Percentiles rank a stretch among this genome's conserved stretches.
These are phyloP conservation scores for Sussaba pulchella DNA, from an alignment of 2,888 invertebrate species.

Conservation along the genomic window DNA sequence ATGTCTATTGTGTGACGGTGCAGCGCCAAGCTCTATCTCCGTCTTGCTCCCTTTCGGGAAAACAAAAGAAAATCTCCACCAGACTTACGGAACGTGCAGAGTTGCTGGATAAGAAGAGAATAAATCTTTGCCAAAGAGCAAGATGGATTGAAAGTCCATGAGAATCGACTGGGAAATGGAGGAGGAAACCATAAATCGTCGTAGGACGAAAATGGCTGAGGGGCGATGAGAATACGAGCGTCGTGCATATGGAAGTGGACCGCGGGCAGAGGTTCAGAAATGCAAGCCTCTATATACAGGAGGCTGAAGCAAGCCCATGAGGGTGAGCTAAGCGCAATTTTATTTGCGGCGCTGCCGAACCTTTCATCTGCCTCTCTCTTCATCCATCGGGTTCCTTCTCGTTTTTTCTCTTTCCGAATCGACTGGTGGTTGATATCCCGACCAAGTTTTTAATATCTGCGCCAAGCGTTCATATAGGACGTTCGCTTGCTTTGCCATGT, in stretches of 20 bases:
- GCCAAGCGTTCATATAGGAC: constrained; percentile 45
- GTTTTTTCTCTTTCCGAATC: constrained; percentile 64
- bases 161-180: constrained; percentile 48
- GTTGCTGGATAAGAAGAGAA: constrained; percentile 34
- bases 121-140: constrained; percentile 55
- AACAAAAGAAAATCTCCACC: constrained; percentile 65
- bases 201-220: constrained; percentile 45
- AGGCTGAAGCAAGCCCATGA: constrained; percentile 19
- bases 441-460: constrained; percentile 72
- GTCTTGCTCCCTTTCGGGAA: constrained; percentile 49
- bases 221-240: constrained; percentile 43
- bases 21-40: constrained; percentile 55
- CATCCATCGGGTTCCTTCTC: constrained; percentile 24
- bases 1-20: constrained; percentile 82
- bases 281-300: constrained; percentile 20
- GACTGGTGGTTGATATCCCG: constrained; percentile 69
- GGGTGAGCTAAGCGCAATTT: constrained; percentile 51
- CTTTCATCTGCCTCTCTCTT: constrained; percentile 47
- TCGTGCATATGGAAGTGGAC: constrained; percentile 43
- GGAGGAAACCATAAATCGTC: constrained; percentile 45
- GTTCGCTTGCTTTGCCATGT: constrained; percentile 46
- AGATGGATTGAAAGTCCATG: constrained; percentile 52
- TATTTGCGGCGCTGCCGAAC: constrained; percentile 50
- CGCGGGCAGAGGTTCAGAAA: constrained; percentile 30
- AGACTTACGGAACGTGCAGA: constrained; percentile 40